Conservation (phyloP, 2,888 invertebrate genomes). For the Pollenia amentaria region DNA sequence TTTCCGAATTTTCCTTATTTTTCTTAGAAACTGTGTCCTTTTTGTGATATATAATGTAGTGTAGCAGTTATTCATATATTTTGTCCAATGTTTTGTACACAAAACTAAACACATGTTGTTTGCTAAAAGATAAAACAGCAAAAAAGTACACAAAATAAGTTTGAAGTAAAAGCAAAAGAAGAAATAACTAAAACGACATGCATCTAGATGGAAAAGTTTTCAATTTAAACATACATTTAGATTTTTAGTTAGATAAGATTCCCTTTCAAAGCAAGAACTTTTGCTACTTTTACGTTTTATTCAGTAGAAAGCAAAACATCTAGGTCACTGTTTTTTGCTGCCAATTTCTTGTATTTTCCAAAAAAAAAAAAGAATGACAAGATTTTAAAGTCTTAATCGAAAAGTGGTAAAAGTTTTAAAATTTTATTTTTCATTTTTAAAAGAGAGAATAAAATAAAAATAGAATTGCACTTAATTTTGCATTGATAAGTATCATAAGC, state of each 20-base stretch:
- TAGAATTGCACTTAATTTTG: constrained; percentile 6
- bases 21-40: constrained; percentile 36
- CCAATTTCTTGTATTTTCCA: background rate
- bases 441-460: background rate
- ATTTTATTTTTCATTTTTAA: background rate
- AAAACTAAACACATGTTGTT: constrained; percentile 71
- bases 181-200: constrained; percentile 34
- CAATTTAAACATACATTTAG: constrained; percentile 70
- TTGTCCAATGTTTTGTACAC: constrained; percentile 60
- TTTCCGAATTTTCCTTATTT: background rate
- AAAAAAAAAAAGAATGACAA: constrained; percentile 38
- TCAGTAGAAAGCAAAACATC: constrained; percentile 20
- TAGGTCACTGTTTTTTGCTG: constrained; percentile 47
- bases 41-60: constrained; percentile 6
- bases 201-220: constrained; percentile 62
- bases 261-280: constrained; percentile 59
- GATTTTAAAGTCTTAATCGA: constrained; percentile 53
- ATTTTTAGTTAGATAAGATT: constrained; percentile 67
- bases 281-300: constrained; percentile 33
- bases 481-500: background rate
- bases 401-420: constrained; percentile 40
- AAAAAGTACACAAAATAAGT: constrained; percentile 37
- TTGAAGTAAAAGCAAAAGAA: constrained; percentile 35
- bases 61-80: constrained; percentile 47
- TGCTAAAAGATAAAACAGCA: constrained; percentile 34